Percentiles rank a stretch among this genome's conserved stretches.
These are phyloP conservation scores for Cynopterus brachyotis DNA, from an alignment of 2,113 vertebrate species.

Conservation along the genomic window DNA sequence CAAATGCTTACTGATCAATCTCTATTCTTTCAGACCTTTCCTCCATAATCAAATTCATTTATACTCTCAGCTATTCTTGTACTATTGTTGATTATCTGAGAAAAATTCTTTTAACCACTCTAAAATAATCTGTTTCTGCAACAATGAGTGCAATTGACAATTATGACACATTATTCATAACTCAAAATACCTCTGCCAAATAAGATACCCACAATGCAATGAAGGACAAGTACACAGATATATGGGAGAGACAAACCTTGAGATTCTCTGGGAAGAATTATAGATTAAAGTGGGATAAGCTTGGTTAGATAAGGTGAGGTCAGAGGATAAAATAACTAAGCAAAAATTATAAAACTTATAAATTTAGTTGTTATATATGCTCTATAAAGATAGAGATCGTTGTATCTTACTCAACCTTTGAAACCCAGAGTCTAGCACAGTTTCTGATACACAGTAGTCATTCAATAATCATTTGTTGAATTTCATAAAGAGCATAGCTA, in stretches of 20 bases:
- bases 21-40: conserved; percentile 27
- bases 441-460: neutral
- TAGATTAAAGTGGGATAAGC: neutral
- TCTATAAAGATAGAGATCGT: neutral
- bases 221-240: neutral
- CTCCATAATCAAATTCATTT: conserved; percentile 30
- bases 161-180: conserved; percentile 62
- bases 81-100: conserved; percentile 23
- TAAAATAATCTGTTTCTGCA: conserved; percentile 69
- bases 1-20: conserved; percentile 42
- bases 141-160: conserved; percentile 76
- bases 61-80: conserved; percentile 49
- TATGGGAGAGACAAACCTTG: neutral
- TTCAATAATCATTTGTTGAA: neutral
- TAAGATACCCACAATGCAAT: neutral
- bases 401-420: neutral
- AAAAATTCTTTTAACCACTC: conserved; percentile 42
- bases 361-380: neutral
- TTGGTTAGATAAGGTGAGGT: neutral
- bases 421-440: neutral
- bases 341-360: neutral
- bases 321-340: neutral
- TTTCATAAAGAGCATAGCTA: neutral
- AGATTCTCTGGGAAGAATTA: neutral
- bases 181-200: conserved; percentile 63